phyloP scores from a whole-genome alignment of 2,888 invertebrate genomes.

The Arctia plantaginis region DNA sequence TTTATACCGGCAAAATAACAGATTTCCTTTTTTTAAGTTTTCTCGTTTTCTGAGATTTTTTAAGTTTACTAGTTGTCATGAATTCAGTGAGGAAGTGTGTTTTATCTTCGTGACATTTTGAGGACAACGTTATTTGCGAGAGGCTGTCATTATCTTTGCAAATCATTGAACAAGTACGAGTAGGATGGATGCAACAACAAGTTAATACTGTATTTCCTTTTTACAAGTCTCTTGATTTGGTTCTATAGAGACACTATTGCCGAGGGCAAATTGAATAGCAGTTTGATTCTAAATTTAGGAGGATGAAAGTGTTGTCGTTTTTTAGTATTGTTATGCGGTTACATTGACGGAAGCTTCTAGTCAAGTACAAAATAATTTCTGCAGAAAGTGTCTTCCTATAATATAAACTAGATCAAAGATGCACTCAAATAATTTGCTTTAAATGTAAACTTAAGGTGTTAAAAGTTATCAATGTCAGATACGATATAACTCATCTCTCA shows the following conservation, averaged over 20 bases:
- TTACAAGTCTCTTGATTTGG: constrained; percentile 1
- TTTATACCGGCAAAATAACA: neutral
- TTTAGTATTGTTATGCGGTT: neutral
- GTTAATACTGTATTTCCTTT: constrained; percentile 16
- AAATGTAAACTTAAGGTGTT: too few relatives aligned
- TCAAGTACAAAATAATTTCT: too few relatives aligned
- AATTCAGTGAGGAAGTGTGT: neutral
- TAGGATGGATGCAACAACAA: constrained; percentile 12
- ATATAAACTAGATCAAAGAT: too few relatives aligned
- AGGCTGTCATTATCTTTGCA: constrained; percentile 10
- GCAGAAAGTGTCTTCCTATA: too few relatives aligned
- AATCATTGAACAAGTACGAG: constrained; percentile 4
- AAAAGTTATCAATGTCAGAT: too few relatives aligned
- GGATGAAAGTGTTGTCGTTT: neutral
- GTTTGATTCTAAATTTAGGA: neutral
- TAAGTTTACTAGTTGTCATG: neutral
- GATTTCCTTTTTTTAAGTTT: neutral
- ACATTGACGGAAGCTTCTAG: too few relatives aligned
- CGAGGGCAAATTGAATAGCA: neutral
- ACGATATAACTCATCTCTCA: too few relatives aligned
- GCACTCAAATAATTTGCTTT: too few relatives aligned
- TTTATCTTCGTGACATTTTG: neutral
- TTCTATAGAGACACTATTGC: neutral
- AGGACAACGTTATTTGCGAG: neutral
- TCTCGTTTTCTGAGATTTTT: neutral